Evolutionary conservation across 1,140 invertebrate genomes (phyloP).

Genomic region (Agraylea sexmaculata): DNA sequence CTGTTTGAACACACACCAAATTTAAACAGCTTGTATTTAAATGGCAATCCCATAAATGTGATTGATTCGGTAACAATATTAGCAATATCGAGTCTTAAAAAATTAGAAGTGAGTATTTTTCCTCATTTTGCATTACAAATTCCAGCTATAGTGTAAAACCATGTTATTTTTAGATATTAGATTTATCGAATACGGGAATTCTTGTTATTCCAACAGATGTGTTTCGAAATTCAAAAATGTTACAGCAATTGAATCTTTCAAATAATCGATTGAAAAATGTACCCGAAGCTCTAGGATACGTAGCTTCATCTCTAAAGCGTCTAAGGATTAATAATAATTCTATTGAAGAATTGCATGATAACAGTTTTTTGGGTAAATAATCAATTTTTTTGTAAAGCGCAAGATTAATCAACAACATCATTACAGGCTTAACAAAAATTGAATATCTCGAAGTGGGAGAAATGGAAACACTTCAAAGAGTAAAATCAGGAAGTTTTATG

Average conservation of each 20-base stretch:
- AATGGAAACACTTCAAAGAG: slow-evolving; percentile 38
- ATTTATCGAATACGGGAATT: slow-evolving; percentile 45
- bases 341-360: slow-evolving; percentile 40
- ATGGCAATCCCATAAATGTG: slow-evolving; percentile 52
- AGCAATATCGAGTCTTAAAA: slow-evolving; percentile 44
- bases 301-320: slow-evolving; percentile 38
- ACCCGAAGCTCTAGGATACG: slow-evolving; percentile 38
- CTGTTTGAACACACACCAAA: slow-evolving; percentile 58
- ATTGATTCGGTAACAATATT: slow-evolving; percentile 47
- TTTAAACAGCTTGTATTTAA: slow-evolving; percentile 51
- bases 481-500: slow-evolving; percentile 40
- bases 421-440: slow-evolving; percentile 38
- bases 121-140: background rate
- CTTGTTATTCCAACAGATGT: slow-evolving; percentile 35
- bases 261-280: slow-evolving; percentile 44
- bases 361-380: slow-evolving; percentile 41
- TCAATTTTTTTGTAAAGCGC: background rate
- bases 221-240: slow-evolving; percentile 32
- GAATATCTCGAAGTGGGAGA: slow-evolving; percentile 42
- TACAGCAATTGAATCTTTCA: slow-evolving; percentile 43
- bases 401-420: slow-evolving; percentile 1
- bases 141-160: background rate
- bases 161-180: slow-evolving; percentile 34
- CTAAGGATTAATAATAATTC: slow-evolving; percentile 46
- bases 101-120: slow-evolving; percentile 41